Conservation (phyloP, 2,888 invertebrate genomes). For the Melikaiella ostensackeni region DNA sequence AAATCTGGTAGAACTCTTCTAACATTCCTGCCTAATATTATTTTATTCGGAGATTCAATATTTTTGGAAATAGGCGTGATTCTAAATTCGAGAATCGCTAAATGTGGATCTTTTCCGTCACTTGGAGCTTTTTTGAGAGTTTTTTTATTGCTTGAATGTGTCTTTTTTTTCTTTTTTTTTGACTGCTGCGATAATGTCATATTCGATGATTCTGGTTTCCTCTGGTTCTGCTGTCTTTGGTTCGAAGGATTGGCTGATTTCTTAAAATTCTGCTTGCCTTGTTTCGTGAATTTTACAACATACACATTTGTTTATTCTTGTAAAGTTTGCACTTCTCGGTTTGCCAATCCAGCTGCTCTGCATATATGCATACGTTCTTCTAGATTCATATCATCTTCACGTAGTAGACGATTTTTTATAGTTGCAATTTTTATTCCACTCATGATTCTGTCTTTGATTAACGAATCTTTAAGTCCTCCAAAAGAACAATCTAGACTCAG, state of each 20-base stretch:
- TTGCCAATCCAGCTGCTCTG: slow-evolving; percentile 49
- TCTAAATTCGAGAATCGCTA: no score
- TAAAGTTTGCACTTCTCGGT: slow-evolving; percentile 45
- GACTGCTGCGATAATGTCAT: not conserved
- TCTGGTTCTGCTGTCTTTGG: not conserved
- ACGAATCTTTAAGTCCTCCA: slow-evolving; percentile 49
- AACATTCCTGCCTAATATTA: no score
- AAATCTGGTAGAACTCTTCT: no score
- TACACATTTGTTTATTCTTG: not conserved
- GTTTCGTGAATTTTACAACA: not conserved
- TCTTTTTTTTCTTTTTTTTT: not conserved
- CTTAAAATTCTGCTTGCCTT: not conserved
- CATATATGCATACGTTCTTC: slow-evolving; percentile 49
- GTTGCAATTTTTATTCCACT: slow-evolving; percentile 47
- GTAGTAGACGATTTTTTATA: slow-evolving; percentile 52
- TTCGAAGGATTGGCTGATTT: not conserved
- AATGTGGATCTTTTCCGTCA: no score
- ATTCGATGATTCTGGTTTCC: not conserved
- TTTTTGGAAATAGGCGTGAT: no score
- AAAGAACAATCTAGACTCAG: slow-evolving; percentile 53
- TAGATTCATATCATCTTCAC: slow-evolving; percentile 50
- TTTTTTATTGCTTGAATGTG: not conserved
- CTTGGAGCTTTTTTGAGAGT: no score
- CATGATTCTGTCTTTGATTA: slow-evolving; percentile 55
- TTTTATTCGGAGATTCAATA: no score